phyloP scores from a whole-genome alignment of 2,113 vertebrate species.

The Reinhardtius hippoglossoides region DNA sequence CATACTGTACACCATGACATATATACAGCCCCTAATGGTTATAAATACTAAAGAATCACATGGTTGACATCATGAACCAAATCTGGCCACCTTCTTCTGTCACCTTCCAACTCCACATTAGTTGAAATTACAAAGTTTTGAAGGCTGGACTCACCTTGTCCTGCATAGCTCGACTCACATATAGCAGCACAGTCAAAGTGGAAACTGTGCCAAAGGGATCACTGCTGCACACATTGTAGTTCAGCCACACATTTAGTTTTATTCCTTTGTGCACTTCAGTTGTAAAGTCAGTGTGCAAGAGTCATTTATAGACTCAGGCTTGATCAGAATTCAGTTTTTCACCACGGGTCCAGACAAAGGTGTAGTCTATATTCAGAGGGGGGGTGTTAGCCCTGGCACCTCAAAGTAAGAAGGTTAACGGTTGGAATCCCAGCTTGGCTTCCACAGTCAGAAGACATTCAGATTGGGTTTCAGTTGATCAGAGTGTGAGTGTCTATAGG shows the following conservation, averaged over 20 bases:
- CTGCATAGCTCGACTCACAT: slow-evolving; percentile 63
- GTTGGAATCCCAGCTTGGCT: background rate
- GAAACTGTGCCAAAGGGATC: slow-evolving; percentile 59
- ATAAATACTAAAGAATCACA: slow-evolving; percentile 80
- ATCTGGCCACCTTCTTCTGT: slow-evolving; percentile 71
- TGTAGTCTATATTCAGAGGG: background rate
- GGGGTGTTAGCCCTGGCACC: no score
- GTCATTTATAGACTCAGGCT: background rate
- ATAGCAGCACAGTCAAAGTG: slow-evolving; percentile 38
- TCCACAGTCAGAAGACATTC: background rate
- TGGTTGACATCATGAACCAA: slow-evolving; percentile 76
- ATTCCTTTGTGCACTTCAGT: slow-evolving; percentile 16
- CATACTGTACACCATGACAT: slow-evolving; percentile 65
- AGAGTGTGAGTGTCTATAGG: background rate
- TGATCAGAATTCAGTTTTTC: background rate
- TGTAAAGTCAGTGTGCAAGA: background rate
- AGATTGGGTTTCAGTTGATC: background rate
- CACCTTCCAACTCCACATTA: slow-evolving; percentile 66
- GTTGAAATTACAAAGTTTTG: slow-evolving; percentile 75
- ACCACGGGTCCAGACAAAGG: background rate
- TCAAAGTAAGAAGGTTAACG: no score
- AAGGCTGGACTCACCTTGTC: slow-evolving; percentile 82
- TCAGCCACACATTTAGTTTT: slow-evolving; percentile 25
- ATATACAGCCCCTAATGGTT: slow-evolving; percentile 77
- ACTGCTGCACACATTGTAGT: slow-evolving; percentile 11